These are phyloP conservation scores for Geococcyx californianus DNA, from an alignment of 2,113 vertebrate species.

Conservation along the genomic window DNA sequence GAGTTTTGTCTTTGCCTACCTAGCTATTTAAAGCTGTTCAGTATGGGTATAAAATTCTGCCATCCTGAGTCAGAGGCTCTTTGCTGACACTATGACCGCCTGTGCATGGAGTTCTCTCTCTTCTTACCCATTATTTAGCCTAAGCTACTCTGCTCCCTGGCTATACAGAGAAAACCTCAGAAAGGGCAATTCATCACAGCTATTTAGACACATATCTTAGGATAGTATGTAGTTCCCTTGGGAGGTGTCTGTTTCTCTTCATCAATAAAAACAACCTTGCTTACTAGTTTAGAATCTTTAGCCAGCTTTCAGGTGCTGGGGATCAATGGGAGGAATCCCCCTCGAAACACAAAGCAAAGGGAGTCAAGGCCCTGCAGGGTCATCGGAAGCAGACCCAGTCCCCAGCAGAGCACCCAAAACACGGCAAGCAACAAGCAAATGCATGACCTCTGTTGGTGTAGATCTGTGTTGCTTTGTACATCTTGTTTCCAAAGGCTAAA, in stretches of 20 bases:
- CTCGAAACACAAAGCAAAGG: not conserved
- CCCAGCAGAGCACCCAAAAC: not conserved
- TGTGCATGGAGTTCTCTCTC: not conserved
- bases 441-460: not conserved
- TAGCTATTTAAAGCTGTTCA: not conserved
- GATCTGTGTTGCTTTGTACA: fast-evolving
- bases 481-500: not conserved
- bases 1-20: not conserved
- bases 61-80: not conserved
- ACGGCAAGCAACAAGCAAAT: not conserved
- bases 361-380: not conserved
- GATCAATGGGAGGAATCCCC: not conserved
- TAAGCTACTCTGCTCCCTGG: not conserved
- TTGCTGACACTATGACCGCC: not conserved
- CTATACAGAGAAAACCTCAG: conserved; percentile 23
- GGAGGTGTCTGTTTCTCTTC: not conserved
- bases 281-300: not conserved
- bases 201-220: not conserved
- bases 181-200: not conserved
- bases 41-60: not conserved
- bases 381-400: not conserved
- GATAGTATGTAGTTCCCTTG: not conserved
- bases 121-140: not conserved
- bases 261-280: not conserved
- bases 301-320: not conserved